A percentile compares a stretch with the other conserved stretches of the same genome.
These are phyloP conservation scores for Pararge aegeria DNA, from an alignment of 1,140 invertebrate species.

Conservation along the genomic window DNA sequence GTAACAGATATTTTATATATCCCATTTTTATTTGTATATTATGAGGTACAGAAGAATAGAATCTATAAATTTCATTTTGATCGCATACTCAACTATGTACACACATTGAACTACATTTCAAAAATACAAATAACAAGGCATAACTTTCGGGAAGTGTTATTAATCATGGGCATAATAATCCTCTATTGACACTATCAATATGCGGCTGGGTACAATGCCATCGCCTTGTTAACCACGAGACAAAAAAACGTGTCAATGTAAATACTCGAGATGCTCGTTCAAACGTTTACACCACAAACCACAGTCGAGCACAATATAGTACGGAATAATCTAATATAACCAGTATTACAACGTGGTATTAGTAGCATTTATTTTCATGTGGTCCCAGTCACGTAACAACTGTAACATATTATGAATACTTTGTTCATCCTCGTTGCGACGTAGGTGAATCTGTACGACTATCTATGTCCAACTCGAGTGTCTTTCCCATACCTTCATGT, in stretches of 20 bases:
- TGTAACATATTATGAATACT: conserved; percentile 12
- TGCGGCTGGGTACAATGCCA: conserved; percentile 56
- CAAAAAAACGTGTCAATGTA: conserved; percentile 73
- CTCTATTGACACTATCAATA: conserved; percentile 69
- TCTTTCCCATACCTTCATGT: conserved; percentile 45
- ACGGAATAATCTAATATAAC: conserved; percentile 20
- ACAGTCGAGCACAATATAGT: conserved; percentile 38
- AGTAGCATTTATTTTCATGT: conserved; percentile 24
- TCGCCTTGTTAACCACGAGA: conserved; percentile 63
- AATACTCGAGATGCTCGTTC: conserved; percentile 52
- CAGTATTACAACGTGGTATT: conserved; percentile 31
- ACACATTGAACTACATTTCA: conserved; percentile 28
- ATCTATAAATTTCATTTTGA: no score
- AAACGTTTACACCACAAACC: conserved; percentile 45
- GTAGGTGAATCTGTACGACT: conserved; percentile 43
- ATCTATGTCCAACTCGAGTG: conserved; percentile 43
- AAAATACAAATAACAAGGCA: conserved; percentile 21
- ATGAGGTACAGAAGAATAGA: no score
- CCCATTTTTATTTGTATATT: no score
- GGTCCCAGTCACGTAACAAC: conserved; percentile 16
- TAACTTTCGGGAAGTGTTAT: conserved; percentile 39
- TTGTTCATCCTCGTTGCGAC: conserved; percentile 30
- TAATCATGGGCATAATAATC: conserved; percentile 62
- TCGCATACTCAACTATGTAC: conserved; percentile 11
- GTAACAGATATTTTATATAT: no score